Percentiles rank a stretch among this genome's conserved stretches.
phyloP scores from a whole-genome alignment of 2,113 vertebrate genomes.

The Tylochromis polylepis region DNA sequence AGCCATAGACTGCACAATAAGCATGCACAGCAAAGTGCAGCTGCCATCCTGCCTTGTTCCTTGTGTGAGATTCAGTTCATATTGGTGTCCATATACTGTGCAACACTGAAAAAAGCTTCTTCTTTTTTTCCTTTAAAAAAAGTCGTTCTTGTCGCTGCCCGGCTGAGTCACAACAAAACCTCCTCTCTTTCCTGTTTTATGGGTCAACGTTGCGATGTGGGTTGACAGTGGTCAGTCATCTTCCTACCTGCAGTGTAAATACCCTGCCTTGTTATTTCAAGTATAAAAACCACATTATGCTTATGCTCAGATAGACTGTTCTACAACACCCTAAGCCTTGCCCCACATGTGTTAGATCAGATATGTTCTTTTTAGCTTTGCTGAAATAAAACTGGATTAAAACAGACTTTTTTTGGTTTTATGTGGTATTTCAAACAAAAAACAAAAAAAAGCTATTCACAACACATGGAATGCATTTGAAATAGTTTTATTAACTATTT shows the following conservation, averaged over 20 bases:
- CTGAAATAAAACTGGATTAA: constrained; percentile 64
- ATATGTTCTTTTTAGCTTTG: constrained; percentile 57
- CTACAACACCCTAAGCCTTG: constrained; percentile 34
- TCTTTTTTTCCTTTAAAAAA: neutral
- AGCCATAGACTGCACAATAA: constrained; percentile 40
- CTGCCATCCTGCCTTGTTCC: constrained; percentile 39
- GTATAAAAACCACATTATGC: constrained; percentile 11
- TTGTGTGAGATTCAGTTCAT: constrained; percentile 1
- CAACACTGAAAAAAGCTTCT: constrained; percentile 21
- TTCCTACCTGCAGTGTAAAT: constrained; percentile 14
- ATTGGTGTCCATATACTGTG: constrained; percentile 11
- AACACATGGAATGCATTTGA: constrained; percentile 58
- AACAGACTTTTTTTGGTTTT: constrained; percentile 2
- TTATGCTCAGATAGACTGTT: constrained; percentile 55
- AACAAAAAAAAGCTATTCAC: neutral
- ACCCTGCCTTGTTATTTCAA: constrained; percentile 11
- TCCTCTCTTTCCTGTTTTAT: constrained; percentile 5
- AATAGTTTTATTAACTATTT: constrained; percentile 92
- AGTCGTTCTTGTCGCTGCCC: constrained; percentile 22
- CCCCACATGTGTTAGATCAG: constrained; percentile 30
- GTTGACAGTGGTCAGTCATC: constrained; percentile 10
- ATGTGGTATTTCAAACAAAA: constrained; percentile 1
- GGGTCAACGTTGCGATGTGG: constrained; percentile 18
- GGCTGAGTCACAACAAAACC: neutral
- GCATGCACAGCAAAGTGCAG: constrained; percentile 43